Conservation (phyloP, 2,113 vertebrate species). For the Otolemur garnettii region DNA sequence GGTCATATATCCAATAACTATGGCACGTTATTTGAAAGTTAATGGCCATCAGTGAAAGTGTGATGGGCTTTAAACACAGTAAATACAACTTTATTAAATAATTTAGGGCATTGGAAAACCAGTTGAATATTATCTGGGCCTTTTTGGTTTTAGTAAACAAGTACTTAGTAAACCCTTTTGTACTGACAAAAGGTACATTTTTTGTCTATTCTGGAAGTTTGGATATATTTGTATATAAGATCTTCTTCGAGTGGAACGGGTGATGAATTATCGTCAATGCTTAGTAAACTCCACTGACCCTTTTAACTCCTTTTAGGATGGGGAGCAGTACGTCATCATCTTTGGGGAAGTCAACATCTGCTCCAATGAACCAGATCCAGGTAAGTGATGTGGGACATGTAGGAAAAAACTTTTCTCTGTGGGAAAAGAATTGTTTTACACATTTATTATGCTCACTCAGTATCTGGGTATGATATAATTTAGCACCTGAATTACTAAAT, state of each 20-base stretch:
- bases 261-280: background rate
- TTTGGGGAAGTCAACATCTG: constrained; percentile 20
- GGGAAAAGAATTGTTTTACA: background rate
- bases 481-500: background rate
- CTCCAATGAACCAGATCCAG: constrained; percentile 84
- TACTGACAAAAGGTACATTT: background rate
- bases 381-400: constrained; percentile 70
- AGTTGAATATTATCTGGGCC: background rate
- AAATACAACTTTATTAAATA: background rate
- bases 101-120: background rate
- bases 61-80: background rate
- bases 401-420: background rate
- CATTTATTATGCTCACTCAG: background rate
- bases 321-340: constrained; percentile 69
- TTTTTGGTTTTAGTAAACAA: constrained; percentile 52
- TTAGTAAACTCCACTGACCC: background rate
- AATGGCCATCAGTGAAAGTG: background rate
- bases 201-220: background rate
- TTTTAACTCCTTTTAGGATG: constrained; percentile 83
- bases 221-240: background rate
- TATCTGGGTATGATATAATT: background rate
- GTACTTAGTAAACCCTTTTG: constrained; percentile 36
- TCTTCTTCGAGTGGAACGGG: background rate
- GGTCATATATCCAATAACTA: background rate
- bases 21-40: background rate